Base-by-base conservation (phyloP, 2,888 invertebrate species). In the Meta bourneti region DNA sequence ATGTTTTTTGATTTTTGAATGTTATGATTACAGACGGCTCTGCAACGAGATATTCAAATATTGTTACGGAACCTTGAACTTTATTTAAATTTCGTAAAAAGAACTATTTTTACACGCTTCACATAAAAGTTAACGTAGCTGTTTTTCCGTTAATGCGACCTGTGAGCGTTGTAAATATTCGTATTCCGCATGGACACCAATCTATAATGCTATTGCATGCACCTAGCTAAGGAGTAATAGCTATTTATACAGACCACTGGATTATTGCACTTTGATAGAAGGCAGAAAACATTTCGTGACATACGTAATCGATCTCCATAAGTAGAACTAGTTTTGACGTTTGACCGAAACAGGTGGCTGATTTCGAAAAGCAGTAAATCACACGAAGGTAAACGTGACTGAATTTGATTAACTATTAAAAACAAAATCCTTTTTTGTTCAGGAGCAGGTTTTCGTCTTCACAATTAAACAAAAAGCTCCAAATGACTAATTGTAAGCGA, bases 201-300 rank as follows among this genome's bases (percentile, higher is more conserved):
- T 34, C 34, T 34, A n/a, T 34, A 34, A 4, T 34, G 34, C 34
- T 34, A 34, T 34, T 34, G 34, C 34, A 34, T 34, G 34, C 1
- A n/a, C n/a, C n/a, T n/a, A 2, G 34, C 34, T 34, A 34, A 34
- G 34, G 34, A 34, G 4, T 34, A 77, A 51, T 7, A 69, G 6
- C 48, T 77, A 61, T 85, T 85, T 85, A 20, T 77, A 69, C 85
- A 85, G 85, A 5, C 9, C 70, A 48, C 7, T 34, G 13, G 49
- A 85, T 85, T 85, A 61, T 16, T 49, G 49, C 75, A 19, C 85
- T 77, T 77, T 1, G n/a, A 70, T 70, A 77, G 77, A 85, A 77
- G 51, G 7, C 19, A 77, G 11, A 77, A 77, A 16, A 77, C 20
- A 77, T 19, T 69, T 49, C 77, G 77, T 85, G 69, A 69, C 75